Percentiles rank a stretch among this genome's conserved stretches.
These are phyloP conservation scores for Agonopterix subpropinquella DNA, from an alignment of 2,888 invertebrate species.

Conservation along the genomic window DNA sequence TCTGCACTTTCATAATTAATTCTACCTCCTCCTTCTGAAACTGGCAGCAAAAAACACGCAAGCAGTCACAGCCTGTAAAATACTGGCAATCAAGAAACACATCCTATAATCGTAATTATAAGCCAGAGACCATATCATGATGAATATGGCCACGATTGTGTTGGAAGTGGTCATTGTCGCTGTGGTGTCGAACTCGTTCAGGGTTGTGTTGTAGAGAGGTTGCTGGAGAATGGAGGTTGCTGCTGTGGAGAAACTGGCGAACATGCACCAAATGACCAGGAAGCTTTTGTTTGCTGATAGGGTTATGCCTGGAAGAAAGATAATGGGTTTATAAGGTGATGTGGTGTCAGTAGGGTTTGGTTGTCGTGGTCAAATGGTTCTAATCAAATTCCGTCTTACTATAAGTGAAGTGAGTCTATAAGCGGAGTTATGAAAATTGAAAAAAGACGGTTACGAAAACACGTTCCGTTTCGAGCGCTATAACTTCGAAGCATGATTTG, in stretches of 20 bases:
- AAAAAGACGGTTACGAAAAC: too few species aligned
- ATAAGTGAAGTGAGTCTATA: too few species aligned
- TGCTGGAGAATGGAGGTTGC: constrained; percentile 55
- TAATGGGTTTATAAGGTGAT: too few species aligned
- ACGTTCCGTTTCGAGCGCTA: too few species aligned
- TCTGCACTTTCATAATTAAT: neutral
- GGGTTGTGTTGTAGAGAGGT: constrained; percentile 54
- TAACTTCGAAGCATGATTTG: too few species aligned
- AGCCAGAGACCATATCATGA: constrained; percentile 51
- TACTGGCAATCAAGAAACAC: constrained; percentile 56
- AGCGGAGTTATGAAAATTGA: too few species aligned
- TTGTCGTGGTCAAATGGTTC: too few species aligned
- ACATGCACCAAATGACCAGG: constrained; percentile 60
- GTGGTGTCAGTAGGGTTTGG: too few species aligned
- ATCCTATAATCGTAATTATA: constrained; percentile 54
- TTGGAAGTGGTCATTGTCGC: constrained; percentile 63
- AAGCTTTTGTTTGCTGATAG: constrained; percentile 47
- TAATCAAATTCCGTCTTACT: too few species aligned
- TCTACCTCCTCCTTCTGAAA: constrained; percentile 50
- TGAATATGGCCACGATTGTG: constrained; percentile 44
- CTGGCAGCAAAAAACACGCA: constrained; percentile 50
- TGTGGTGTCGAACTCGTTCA: constrained; percentile 64
- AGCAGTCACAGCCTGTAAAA: constrained; percentile 49
- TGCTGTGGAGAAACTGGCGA: constrained; percentile 56
- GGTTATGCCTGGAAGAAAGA: constrained; percentile 47